Evolutionary conservation across 1,140 invertebrate species (phyloP).

Genomic region (Drosophila watanabei): DNA sequence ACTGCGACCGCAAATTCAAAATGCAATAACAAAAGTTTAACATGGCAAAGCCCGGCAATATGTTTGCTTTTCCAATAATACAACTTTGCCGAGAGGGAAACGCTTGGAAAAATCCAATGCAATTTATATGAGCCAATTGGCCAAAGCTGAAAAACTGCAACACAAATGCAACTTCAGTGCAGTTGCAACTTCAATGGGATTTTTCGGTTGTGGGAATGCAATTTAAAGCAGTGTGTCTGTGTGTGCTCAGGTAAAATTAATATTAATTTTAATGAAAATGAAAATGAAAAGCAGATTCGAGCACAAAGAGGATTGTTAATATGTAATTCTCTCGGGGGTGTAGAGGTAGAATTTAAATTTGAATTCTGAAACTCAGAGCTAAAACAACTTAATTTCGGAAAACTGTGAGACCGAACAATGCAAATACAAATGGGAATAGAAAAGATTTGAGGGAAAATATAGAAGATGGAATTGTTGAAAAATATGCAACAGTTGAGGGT

Average conservation of each 20-base stretch:
- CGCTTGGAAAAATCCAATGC: constrained; percentile 41
- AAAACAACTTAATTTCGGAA: constrained; percentile 35
- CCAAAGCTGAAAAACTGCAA: constrained; percentile 37
- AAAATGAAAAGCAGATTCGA: constrained; percentile 46
- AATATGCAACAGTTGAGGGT: constrained; percentile 21
- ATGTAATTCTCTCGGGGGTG: constrained; percentile 26
- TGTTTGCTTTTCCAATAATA: constrained; percentile 72
- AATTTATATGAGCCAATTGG: constrained; percentile 70
- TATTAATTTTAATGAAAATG: constrained; percentile 70
- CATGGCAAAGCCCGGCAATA: constrained; percentile 23
- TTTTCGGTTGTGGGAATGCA: constrained; percentile 43
- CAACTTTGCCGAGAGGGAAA: constrained; percentile 54
- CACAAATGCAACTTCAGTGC: constrained; percentile 17
- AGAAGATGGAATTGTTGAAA: background rate
- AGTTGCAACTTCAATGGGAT: constrained; percentile 42
- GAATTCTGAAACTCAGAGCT: constrained; percentile 15
- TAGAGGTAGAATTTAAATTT: constrained; percentile 7
- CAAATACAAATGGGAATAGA: constrained; percentile 13
- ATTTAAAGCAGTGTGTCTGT: constrained; percentile 32
- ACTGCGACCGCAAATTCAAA: constrained; percentile 40
- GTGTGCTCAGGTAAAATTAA: constrained; percentile 55
- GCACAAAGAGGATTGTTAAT: constrained; percentile 40
- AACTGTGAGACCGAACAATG: background rate
- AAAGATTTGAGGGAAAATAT: background rate
- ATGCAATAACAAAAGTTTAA: constrained; percentile 55